Percentiles rank a stretch among this genome's conserved stretches.
Conservation (phyloP, 2,113 vertebrate species). For the Emydura subglobosa region DNA sequence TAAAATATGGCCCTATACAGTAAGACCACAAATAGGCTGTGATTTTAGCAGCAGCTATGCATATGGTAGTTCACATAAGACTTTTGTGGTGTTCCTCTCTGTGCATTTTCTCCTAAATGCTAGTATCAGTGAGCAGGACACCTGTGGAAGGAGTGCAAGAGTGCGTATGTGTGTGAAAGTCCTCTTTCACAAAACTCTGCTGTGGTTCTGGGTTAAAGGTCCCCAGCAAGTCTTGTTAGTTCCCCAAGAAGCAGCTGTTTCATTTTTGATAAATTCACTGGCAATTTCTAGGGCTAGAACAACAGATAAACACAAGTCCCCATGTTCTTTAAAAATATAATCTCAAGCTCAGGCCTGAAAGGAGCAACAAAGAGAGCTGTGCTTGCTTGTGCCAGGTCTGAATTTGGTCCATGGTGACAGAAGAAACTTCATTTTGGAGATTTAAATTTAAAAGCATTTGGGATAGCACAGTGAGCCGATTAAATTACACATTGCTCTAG, state of each 20-base stretch:
- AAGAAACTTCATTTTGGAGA: not conserved
- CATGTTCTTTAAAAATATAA: not conserved
- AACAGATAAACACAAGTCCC: not conserved
- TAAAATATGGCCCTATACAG: not conserved
- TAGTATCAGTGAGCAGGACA: not conserved
- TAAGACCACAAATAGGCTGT: not conserved
- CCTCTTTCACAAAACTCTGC: not conserved
- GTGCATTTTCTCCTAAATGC: not conserved
- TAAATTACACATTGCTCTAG: not conserved
- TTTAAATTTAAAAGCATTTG: not conserved
- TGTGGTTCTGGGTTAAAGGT: not conserved
- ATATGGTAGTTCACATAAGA: not conserved
- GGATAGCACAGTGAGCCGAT: not conserved
- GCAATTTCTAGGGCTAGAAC: not conserved
- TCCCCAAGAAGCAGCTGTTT: not conserved
- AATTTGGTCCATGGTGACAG: not conserved
- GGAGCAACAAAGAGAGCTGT: not conserved
- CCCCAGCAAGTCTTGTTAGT: not conserved
- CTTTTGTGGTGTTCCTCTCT: not conserved
- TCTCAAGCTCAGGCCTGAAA: not conserved
- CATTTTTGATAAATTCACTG: not conserved
- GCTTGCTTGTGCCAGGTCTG: not conserved
- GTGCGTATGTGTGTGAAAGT: not conserved
- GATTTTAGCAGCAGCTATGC: not conserved
- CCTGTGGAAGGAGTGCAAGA: not conserved